Percentiles rank a stretch among this genome's conserved stretches.
These are phyloP conservation scores for Siniperca obscura DNA, from an alignment of 2,797 vertebrate genomes.

Conservation along the genomic window DNA sequence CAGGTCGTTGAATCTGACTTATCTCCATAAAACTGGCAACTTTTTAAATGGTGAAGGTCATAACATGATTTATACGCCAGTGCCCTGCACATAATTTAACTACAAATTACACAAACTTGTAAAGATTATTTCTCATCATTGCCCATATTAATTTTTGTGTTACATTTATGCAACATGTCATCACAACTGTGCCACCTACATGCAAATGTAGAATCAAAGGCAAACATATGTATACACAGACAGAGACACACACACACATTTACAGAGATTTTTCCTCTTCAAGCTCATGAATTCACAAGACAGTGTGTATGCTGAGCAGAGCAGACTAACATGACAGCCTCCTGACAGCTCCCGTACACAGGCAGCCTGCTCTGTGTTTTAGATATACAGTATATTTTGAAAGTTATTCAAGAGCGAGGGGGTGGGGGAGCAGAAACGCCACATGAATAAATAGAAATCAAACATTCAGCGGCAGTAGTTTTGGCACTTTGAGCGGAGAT, in stretches of 20 bases:
- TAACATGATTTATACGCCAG: neutral
- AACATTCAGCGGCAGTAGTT: conserved; percentile 68
- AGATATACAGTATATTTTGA: conserved; percentile 74
- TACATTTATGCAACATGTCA: conserved; percentile 24
- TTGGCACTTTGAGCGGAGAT: conserved; percentile 76
- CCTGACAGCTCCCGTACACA: conserved; percentile 80
- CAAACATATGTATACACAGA: conserved; percentile 38
- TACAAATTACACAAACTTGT: conserved; percentile 7
- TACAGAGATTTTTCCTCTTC: conserved; percentile 66
- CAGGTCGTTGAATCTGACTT: neutral
- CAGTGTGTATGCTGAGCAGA: conserved; percentile 63
- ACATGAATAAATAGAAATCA: conserved; percentile 84
- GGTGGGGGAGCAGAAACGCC: conserved; percentile 55
- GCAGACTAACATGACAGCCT: conserved; percentile 81
- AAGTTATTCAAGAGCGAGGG: conserved; percentile 75
- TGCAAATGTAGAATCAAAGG: conserved; percentile 62
- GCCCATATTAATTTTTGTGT: conserved; percentile 2
- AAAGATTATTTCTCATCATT: conserved; percentile 28
- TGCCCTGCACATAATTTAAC: neutral
- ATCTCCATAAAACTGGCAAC: conserved; percentile 1
- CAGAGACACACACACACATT: conserved; percentile 35
- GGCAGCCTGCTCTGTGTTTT: conserved; percentile 72
- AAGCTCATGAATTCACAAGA: conserved; percentile 81
- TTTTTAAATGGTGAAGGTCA: conserved; percentile 36
- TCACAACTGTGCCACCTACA: conserved; percentile 47